Evolutionary conservation across 2,797 vertebrate species (phyloP).

Genomic region (Microcaecilia unicolor): DNA sequence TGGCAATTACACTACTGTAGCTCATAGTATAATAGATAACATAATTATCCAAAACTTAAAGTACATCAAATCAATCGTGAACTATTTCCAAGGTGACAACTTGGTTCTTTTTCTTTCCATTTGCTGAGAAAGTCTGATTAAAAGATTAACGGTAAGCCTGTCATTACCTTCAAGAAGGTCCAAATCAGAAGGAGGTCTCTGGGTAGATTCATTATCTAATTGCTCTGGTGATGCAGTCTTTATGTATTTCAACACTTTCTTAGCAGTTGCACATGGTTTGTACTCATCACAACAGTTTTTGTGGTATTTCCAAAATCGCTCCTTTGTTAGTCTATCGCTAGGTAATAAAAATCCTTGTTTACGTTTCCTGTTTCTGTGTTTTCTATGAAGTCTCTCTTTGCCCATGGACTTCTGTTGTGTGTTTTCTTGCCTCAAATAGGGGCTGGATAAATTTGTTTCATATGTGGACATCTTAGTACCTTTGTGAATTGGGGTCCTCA

Average conservation of each 20-base stretch:
- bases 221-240: neutral
- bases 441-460: neutral
- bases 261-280: neutral
- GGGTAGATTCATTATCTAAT: neutral
- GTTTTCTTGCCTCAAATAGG: neutral
- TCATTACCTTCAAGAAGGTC: slow-evolving; percentile 12
- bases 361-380: neutral
- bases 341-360: neutral
- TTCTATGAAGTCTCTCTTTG: neutral
- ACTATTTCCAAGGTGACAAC: slow-evolving; percentile 2
- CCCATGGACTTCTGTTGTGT: neutral
- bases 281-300: slow-evolving; percentile 2
- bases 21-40: too few species aligned
- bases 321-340: neutral
- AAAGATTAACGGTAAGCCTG: slow-evolving; percentile 4
- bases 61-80: neutral
- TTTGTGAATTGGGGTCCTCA: neutral
- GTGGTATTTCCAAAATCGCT: slow-evolving; percentile 2
- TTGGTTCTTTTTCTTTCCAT: neutral
- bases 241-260: neutral
- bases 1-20: too few species aligned
- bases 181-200: neutral
- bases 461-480: neutral
- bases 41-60: neutral
- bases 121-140: slow-evolving; percentile 4